phyloP scores from a whole-genome alignment of 1,140 invertebrate species.

The Drosophila albomicans region DNA sequence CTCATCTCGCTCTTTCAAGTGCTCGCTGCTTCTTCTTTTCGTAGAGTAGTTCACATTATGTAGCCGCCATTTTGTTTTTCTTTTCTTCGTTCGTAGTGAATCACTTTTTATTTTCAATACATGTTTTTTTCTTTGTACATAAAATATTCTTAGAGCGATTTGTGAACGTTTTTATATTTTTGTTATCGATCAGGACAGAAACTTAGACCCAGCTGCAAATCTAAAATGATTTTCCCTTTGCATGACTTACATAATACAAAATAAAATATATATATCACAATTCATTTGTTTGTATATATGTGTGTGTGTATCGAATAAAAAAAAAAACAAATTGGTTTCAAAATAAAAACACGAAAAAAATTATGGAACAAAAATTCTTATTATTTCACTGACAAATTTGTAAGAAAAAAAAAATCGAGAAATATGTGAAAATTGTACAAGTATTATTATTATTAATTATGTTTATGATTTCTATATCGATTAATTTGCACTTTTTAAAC shows the following conservation, averaged over 20 bases:
- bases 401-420: not conserved
- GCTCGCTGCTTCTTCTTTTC: no score
- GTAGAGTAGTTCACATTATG: no score
- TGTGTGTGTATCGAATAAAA: conserved; percentile 9
- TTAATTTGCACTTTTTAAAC: conserved; percentile 8
- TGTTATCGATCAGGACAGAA: not conserved
- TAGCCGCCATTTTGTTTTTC: no score
- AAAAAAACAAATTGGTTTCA: conserved; percentile 23
- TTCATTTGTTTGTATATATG: conserved; percentile 6
- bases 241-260: not conserved
- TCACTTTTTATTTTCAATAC: no score
- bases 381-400: conserved; percentile 3
- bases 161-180: conserved; percentile 1
- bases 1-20: no score
- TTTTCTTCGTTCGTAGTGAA: no score
- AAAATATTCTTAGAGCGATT: no score
- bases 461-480: not conserved
- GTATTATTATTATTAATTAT: conserved; percentile 3
- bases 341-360: conserved; percentile 7
- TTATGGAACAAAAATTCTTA: not conserved
- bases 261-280: not conserved
- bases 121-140: not conserved
- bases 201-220: not conserved
- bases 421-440: conserved; percentile 5
- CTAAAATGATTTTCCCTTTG: conserved; percentile 2